Evolutionary conservation across 1,140 invertebrate species (phyloP).

Genomic region (Drosophila oshimai): DNA sequence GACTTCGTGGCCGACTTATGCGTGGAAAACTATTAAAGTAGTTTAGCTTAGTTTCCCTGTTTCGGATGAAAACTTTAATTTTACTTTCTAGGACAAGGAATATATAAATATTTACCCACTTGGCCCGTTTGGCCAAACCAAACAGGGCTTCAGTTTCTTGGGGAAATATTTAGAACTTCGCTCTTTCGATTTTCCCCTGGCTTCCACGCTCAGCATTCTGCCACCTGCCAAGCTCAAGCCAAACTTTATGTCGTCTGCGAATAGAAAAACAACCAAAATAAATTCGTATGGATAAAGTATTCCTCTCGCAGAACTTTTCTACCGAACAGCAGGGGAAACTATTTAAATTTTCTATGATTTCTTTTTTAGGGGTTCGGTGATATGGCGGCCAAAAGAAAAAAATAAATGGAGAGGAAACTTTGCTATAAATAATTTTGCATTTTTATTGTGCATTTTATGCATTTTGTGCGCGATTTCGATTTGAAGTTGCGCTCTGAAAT

Average conservation of each 20-base stretch:
- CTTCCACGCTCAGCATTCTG: not conserved
- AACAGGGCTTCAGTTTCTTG: conserved; percentile 52
- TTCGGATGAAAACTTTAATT: conserved; percentile 62
- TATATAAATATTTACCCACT: conserved; percentile 39
- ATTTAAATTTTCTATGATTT: conserved; percentile 60
- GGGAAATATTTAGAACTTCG: conserved; percentile 34
- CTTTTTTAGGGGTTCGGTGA: conserved; percentile 41
- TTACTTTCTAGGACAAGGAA: conserved; percentile 47
- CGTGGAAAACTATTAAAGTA: conserved; percentile 66
- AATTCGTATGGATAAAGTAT: conserved; percentile 29
- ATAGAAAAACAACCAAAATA: conserved; percentile 18
- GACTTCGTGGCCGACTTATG: conserved; percentile 33
- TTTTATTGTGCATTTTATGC: conserved; percentile 80
- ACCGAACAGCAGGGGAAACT: conserved; percentile 44
- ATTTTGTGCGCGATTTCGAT: conserved; percentile 66
- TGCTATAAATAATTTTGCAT: conserved; percentile 80
- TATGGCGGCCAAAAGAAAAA: conserved; percentile 30
- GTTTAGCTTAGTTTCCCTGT: conserved; percentile 49
- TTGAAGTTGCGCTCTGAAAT: conserved; percentile 74
- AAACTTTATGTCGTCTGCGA: conserved; percentile 49
- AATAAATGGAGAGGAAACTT: conserved; percentile 39
- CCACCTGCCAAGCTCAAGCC: conserved; percentile 37
- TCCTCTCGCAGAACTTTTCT: conserved; percentile 2
- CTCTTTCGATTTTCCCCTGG: not conserved
- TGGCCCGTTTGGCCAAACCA: conserved; percentile 1